Conservation (phyloP, 1,140 invertebrate genomes). For the Bombyx mori region DNA sequence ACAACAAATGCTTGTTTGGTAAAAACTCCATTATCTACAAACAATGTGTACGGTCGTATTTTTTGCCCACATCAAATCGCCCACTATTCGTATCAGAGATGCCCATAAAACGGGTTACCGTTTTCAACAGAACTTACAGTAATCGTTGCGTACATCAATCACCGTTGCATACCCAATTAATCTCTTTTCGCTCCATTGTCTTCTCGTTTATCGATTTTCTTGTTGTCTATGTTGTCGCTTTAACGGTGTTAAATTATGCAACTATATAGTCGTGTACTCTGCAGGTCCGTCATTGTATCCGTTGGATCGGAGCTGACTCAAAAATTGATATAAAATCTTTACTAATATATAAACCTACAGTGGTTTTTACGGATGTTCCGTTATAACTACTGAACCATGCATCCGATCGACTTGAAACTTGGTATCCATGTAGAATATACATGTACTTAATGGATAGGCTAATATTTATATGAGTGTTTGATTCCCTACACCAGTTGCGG, state of each 20-base stretch:
- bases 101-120: constrained; percentile 36
- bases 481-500: too few species aligned
- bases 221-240: constrained; percentile 17
- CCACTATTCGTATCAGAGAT: constrained; percentile 22
- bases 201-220: constrained; percentile 19
- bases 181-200: constrained; percentile 33
- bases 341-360: too few species aligned
- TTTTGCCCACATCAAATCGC: constrained; percentile 22
- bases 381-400: too few species aligned
- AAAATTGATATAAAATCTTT: too few species aligned
- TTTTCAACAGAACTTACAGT: constrained; percentile 36
- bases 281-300: constrained; percentile 13
- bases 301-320: too few species aligned
- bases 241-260: constrained; percentile 29
- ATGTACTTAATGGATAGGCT: too few species aligned
- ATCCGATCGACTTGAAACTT: too few species aligned
- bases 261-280: constrained; percentile 14
- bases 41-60: constrained; percentile 14
- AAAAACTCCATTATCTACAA: constrained; percentile 23
- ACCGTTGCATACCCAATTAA: constrained; percentile 28
- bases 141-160: constrained; percentile 31
- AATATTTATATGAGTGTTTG: too few species aligned
- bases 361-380: too few species aligned
- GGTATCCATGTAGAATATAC: too few species aligned
- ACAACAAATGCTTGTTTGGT: constrained; percentile 9